phyloP scores from a whole-genome alignment of 2,888 invertebrate species.

The Latheticus oryzae region DNA sequence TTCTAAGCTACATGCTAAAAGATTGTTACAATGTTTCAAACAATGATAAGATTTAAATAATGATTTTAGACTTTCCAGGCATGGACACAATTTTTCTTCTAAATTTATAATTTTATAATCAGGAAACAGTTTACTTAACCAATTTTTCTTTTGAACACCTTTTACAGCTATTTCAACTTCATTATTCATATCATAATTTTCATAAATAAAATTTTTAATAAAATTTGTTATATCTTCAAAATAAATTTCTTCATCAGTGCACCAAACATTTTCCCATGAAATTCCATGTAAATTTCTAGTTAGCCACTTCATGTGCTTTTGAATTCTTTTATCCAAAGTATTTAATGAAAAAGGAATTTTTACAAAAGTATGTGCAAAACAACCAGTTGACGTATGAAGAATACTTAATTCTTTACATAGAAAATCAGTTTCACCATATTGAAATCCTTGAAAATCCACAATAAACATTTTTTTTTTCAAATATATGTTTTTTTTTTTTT shows the following conservation, averaged over 20 bases:
- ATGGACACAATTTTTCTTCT: background rate
- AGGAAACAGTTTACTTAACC: background rate
- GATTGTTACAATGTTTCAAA: background rate
- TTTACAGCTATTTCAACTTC: background rate
- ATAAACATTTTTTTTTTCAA: slow-evolving; percentile 2
- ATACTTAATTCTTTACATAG: slow-evolving; percentile 1
- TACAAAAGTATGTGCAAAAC: background rate
- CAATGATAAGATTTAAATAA: background rate
- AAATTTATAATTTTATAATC: background rate
- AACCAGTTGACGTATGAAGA: background rate
- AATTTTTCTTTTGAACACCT: background rate
- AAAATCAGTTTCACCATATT: background rate
- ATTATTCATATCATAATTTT: background rate
- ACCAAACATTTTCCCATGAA: background rate
- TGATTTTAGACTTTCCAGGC: background rate
- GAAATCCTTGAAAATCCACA: slow-evolving; percentile 1
- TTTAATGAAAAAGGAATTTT: background rate
- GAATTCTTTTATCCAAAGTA: background rate
- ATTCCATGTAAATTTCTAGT: background rate
- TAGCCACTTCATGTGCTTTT: background rate
- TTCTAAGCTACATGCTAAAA: background rate
- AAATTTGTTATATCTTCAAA: background rate
- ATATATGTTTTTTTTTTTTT: too few species aligned
- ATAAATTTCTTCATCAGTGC: background rate
- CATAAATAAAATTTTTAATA: background rate